phyloP scores from a whole-genome alignment of 1,140 invertebrate species.

The Pentalonia nigronervosa region DNA sequence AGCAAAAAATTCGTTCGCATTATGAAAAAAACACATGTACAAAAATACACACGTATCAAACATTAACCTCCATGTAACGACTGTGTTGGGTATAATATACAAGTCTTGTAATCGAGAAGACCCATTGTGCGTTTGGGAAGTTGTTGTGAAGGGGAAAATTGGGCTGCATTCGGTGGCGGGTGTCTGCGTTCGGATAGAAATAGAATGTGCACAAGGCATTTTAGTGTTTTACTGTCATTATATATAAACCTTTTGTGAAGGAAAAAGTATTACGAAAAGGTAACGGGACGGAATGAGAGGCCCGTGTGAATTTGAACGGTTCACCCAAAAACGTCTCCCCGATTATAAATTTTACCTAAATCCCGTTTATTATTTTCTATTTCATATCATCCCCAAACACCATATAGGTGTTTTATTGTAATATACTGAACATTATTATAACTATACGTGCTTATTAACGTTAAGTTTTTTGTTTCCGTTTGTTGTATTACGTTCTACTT shows the following conservation, averaged over 20 bases:
- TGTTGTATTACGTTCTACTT: too few relatives aligned
- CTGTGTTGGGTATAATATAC: not conserved
- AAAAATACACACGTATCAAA: conserved; percentile 11
- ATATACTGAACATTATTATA: too few relatives aligned
- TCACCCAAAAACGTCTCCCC: not conserved
- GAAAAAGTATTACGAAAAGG: conserved; percentile 1
- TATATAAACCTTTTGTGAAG: not conserved
- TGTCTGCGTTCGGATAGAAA: not conserved
- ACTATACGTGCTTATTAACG: too few relatives aligned
- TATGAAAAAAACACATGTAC: conserved; percentile 26
- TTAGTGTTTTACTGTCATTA: conserved; percentile 2
- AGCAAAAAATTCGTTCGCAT: not conserved
- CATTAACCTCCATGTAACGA: not conserved
- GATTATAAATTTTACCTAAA: not conserved
- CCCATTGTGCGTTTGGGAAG: not conserved
- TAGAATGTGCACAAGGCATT: not conserved
- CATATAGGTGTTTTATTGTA: not conserved
- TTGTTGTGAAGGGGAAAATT: not conserved
- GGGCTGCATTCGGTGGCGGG: not conserved
- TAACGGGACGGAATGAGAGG: not conserved
- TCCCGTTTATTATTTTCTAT: not conserved
- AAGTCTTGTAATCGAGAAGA: conserved; percentile 23
- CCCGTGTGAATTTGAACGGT: conserved; percentile 20
- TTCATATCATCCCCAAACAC: not conserved
- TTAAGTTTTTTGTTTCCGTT: too few relatives aligned